Evolutionary conservation across 2,113 vertebrate species (phyloP).

Genomic region (Capreolus pygargus): DNA sequence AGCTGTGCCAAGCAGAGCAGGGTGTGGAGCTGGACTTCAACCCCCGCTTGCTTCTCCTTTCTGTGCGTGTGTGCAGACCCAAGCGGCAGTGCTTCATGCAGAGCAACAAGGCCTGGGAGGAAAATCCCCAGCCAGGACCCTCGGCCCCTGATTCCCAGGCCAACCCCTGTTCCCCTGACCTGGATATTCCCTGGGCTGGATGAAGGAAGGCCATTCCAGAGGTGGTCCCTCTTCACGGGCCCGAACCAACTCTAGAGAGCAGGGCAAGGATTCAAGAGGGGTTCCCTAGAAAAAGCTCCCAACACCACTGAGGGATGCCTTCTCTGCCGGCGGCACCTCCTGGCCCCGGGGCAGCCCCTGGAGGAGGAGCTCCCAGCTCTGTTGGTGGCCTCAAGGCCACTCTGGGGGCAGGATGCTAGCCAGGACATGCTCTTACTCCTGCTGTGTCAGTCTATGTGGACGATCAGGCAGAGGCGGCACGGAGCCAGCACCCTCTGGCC

Average conservation of each 20-base stretch:
- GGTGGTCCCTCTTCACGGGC: background rate
- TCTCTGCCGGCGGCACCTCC: background rate
- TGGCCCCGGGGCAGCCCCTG: background rate
- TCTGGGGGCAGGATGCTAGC: background rate
- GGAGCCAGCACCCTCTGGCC: background rate
- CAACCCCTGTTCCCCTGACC: background rate
- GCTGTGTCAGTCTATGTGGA: background rate
- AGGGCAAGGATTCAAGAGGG: background rate
- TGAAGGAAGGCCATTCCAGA: background rate
- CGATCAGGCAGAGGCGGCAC: background rate
- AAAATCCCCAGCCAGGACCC: background rate
- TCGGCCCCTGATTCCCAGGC: background rate
- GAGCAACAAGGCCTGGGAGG: background rate
- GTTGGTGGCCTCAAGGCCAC: background rate
- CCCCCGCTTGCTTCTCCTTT: background rate
- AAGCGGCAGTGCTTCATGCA: background rate
- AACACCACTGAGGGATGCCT: fast-evolving
- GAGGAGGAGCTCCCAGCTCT: background rate
- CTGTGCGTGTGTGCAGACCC: background rate
- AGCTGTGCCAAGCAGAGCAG: background rate
- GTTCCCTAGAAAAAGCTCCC: background rate
- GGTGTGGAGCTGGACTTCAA: background rate
- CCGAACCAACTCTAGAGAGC: background rate
- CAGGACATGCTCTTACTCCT: background rate
- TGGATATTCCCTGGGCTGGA: background rate